phyloP scores from a whole-genome alignment of 2,113 vertebrate genomes.

The Thinocorus orbignyianus region DNA sequence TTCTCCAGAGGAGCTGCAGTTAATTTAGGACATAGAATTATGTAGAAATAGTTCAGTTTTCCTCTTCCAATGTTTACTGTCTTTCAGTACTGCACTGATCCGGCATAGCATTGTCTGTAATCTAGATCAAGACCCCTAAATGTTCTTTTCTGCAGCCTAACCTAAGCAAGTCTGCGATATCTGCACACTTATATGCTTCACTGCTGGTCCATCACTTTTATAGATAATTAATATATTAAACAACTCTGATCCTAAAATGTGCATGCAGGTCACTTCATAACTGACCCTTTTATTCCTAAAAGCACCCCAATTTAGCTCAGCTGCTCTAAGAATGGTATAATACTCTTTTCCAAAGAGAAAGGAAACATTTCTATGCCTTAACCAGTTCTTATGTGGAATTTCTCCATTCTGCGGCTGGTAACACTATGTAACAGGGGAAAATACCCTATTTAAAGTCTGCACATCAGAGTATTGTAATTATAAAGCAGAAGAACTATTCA shows the following conservation, averaged over 20 bases:
- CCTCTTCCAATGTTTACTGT: neutral
- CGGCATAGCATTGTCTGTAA: neutral
- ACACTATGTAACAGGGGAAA: neutral
- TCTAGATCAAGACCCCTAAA: neutral
- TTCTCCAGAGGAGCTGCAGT: slow-evolving; percentile 39
- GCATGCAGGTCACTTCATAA: neutral
- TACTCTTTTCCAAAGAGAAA: neutral
- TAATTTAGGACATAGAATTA: slow-evolving; percentile 36
- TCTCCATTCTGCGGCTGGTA: neutral
- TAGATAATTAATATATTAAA: neutral
- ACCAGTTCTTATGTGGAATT: neutral
- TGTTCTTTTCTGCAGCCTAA: neutral
- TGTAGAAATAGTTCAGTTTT: neutral
- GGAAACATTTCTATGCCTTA: neutral
- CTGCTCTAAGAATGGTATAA: neutral
- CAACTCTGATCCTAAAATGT: neutral
- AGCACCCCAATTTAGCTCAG: neutral
- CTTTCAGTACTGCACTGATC: neutral
- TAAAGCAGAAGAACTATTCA: neutral
- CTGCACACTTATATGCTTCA: neutral
- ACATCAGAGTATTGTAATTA: neutral
- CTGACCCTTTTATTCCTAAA: neutral
- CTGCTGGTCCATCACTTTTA: neutral
- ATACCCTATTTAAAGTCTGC: neutral
- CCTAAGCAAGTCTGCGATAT: neutral